Percentiles rank a stretch among this genome's conserved stretches.
Evolutionary conservation across 2,888 invertebrate species (phyloP).

Genomic region (Rhagium mordax): DNA sequence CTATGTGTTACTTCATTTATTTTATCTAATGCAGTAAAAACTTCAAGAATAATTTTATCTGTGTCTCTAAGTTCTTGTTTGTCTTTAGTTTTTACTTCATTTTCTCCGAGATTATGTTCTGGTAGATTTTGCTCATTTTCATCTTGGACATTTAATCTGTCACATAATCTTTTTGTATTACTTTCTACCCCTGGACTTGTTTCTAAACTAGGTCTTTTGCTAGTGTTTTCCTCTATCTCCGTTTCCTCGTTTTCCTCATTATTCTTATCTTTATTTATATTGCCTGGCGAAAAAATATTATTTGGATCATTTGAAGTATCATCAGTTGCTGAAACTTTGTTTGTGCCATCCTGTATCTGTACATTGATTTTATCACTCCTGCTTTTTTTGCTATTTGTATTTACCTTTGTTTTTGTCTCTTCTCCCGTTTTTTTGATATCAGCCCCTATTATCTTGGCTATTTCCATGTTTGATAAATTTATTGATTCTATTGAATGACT

Average conservation of each 20-base stretch:
- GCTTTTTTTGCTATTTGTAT: no score
- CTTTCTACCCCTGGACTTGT: neutral
- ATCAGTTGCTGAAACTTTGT: no score
- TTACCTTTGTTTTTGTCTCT: no score
- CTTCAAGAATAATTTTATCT: no score
- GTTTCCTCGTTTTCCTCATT: neutral
- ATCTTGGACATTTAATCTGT: neutral
- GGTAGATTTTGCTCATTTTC: neutral
- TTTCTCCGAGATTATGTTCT: no score
- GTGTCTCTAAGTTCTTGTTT: no score
- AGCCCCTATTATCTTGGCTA: no score
- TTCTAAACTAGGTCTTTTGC: neutral
- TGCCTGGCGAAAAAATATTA: neutral
- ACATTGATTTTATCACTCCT: no score
- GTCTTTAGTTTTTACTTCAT: no score
- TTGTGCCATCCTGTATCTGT: no score
- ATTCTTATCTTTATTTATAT: neutral
- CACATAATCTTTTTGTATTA: neutral
- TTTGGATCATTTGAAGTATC: no score
- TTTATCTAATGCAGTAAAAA: neutral
- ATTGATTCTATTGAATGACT: neutral
- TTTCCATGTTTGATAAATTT: neutral
- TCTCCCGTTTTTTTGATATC: no score
- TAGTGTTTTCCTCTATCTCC: neutral
- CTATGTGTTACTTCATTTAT: neutral